Conservation (phyloP, 2,113 vertebrate genomes). For the Rhizomys pruinosus region DNA sequence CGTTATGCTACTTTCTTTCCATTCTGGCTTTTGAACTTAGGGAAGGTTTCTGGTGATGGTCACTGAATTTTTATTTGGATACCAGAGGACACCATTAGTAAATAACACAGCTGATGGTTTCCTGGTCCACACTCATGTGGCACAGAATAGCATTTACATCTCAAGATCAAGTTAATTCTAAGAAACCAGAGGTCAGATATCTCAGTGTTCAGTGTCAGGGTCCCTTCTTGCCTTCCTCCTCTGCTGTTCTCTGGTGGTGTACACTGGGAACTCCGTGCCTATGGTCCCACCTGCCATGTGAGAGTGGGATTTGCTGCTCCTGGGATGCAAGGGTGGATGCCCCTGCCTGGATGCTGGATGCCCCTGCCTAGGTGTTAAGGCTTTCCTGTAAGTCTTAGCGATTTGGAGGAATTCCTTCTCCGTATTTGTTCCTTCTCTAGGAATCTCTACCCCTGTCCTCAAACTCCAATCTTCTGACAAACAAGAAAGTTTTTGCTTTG, state of each 20-base stretch:
- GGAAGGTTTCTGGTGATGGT: slow-evolving; percentile 43
- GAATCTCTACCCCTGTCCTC: neutral
- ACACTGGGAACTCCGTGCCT: no score
- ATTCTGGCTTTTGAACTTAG: slow-evolving; percentile 47
- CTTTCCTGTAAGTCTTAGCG: slow-evolving; percentile 3
- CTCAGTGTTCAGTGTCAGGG: neutral
- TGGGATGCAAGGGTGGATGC: neutral
- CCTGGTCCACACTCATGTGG: neutral
- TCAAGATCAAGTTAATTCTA: slow-evolving; percentile 25
- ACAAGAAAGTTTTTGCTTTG: neutral
- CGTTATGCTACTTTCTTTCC: no score
- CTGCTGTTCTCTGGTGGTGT: neutral
- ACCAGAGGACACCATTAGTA: slow-evolving; percentile 10
- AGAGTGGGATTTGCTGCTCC: neutral
- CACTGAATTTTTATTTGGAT: slow-evolving; percentile 31
- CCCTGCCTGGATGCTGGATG: neutral
- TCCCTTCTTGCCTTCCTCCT: neutral
- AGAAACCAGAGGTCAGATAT: neutral
- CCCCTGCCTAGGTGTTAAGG: neutral
- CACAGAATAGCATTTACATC: neutral
- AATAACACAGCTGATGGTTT: neutral
- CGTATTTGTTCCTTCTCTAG: neutral
- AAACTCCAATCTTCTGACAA: no score
- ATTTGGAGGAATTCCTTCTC: neutral
- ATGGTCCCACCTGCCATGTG: neutral